Conservation (phyloP, 2,797 vertebrate species). For the Cirrhinus mrigala region DNA sequence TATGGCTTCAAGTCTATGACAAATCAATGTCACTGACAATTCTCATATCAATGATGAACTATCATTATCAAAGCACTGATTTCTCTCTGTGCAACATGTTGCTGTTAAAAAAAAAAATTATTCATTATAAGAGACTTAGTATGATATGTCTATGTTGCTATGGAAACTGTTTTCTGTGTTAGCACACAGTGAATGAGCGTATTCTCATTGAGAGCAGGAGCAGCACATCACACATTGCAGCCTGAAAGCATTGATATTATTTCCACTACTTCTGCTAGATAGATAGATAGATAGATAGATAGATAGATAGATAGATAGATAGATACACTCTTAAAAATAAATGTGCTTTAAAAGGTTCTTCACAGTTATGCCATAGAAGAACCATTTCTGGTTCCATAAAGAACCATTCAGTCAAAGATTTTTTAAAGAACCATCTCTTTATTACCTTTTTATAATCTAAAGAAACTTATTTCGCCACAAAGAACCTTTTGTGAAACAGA, state of each 20-base stretch:
- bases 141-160: constrained; percentile 46
- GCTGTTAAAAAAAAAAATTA: constrained; percentile 33
- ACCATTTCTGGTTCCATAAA: no score
- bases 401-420: no score
- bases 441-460: no score
- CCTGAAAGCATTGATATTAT: no score
- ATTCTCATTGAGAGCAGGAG: neutral
- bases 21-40: neutral
- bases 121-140: constrained; percentile 35
- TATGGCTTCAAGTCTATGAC: neutral
- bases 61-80: neutral
- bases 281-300: no score
- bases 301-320: no score
- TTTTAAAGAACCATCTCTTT: no score
- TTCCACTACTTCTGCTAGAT: neutral
- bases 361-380: no score
- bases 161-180: constrained; percentile 51
- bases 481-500: no score
- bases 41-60: constrained; percentile 6
- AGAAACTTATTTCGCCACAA: no score
- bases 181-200: neutral
- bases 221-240: neutral
- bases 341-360: no score
- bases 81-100: constrained; percentile 2
- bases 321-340: no score